These are phyloP conservation scores for Oreochromis spilurus DNA, from an alignment of 2,113 vertebrate genomes.

Conservation along the genomic window DNA sequence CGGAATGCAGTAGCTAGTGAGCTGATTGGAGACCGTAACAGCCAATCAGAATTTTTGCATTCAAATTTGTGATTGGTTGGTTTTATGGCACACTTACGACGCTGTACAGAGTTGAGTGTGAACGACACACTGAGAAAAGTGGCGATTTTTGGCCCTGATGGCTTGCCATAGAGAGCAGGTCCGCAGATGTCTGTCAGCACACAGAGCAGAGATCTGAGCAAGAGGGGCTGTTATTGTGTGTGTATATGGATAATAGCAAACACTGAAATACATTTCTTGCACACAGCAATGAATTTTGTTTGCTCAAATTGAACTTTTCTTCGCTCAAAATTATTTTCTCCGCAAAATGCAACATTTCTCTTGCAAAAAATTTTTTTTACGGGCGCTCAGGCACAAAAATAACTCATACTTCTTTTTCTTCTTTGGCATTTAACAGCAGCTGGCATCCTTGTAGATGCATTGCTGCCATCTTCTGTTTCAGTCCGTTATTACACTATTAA, in stretches of 20 bases:
- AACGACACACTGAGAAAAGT: neutral
- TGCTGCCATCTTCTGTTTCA: rapidly evolving
- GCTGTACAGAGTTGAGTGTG: neutral
- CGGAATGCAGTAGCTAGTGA: neutral
- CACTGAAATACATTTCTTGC: neutral
- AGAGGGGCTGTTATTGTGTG: neutral
- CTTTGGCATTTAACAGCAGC: neutral
- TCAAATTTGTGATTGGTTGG: neutral
- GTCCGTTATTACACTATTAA: neutral
- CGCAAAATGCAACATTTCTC: neutral
- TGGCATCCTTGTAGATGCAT: neutral
- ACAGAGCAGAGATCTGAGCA: neutral
- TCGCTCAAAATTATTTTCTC: neutral
- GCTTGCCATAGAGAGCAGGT: rapidly evolving
- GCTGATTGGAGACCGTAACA: neutral
- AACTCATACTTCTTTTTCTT: neutral
- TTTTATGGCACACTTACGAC: neutral
- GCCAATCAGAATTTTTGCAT: neutral
- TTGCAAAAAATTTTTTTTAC: rapidly evolving
- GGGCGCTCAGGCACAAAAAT: neutral
- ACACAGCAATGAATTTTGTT: neutral
- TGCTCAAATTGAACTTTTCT: neutral
- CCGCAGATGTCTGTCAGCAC: neutral
- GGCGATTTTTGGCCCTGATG: neutral
- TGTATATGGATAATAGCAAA: neutral